Evolutionary conservation across 2,888 invertebrate species (phyloP).

Genomic region (Lydus trimaculatus): DNA sequence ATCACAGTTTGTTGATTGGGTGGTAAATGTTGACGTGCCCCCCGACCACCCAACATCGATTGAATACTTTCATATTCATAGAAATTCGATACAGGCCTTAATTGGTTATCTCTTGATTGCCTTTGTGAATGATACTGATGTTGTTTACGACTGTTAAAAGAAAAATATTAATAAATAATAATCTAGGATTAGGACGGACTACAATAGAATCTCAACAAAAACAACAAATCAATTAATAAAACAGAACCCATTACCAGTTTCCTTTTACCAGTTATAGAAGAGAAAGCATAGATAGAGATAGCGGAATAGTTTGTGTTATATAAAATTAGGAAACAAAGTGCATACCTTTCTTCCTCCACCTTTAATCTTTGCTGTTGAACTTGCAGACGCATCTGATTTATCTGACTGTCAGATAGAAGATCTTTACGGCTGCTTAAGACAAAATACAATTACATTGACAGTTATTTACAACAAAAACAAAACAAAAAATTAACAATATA

Average conservation of each 20-base stretch:
- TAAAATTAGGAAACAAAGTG: constrained; percentile 41
- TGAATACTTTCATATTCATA: constrained; percentile 86
- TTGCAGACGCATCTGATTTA: constrained; percentile 82
- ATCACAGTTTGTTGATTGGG: constrained; percentile 17
- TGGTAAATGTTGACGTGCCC: constrained; percentile 49
- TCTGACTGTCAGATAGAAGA: constrained; percentile 80
- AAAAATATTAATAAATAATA: too few relatives aligned
- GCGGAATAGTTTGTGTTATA: background rate
- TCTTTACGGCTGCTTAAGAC: constrained; percentile 68
- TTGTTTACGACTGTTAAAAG: constrained; percentile 66
- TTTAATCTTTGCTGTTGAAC: constrained; percentile 81
- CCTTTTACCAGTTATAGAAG: background rate
- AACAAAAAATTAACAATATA: constrained; percentile 7
- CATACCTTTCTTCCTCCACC: constrained; percentile 83
- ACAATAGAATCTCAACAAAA: background rate
- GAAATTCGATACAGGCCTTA: constrained; percentile 80
- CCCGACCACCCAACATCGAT: constrained; percentile 62
- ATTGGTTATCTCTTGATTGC: constrained; percentile 62
- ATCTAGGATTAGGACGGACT: too few relatives aligned
- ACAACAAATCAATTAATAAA: background rate
- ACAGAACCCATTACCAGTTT: background rate
- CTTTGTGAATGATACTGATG: constrained; percentile 71
- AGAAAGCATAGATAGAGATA: background rate
- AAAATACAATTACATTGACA: constrained; percentile 45
- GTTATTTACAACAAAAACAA: constrained; percentile 14